Evolutionary conservation across 2,888 invertebrate species (phyloP).

Genomic region (Ophonus ardosiacus): DNA sequence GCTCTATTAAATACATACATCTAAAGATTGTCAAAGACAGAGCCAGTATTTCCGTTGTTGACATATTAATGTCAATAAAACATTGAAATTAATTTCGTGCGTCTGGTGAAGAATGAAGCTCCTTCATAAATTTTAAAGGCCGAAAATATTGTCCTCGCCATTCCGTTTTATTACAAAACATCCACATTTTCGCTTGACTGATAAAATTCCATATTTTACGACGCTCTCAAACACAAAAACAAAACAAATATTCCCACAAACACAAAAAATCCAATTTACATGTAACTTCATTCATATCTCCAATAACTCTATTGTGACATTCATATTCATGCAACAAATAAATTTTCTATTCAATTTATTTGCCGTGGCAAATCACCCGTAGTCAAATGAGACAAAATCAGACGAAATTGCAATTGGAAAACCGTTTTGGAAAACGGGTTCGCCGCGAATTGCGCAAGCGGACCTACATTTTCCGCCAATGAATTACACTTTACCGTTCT

Average conservation of each 20-base stretch:
- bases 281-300: conserved; percentile 24
- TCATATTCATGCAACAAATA: conserved; percentile 45
- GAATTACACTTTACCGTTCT: not conserved
- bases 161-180: not conserved
- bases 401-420: conserved; percentile 36
- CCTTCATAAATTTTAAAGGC: not conserved
- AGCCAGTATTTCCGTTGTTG: too few relatives aligned
- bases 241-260: conserved; percentile 41
- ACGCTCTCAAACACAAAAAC: conserved; percentile 25
- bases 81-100: not conserved
- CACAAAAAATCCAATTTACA: conserved; percentile 37
- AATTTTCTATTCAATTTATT: conserved; percentile 51
- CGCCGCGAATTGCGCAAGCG: not conserved
- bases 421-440: not conserved
- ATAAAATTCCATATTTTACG: conserved; percentile 32
- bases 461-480: not conserved
- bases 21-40: too few relatives aligned
- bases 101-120: not conserved
- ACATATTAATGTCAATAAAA: not conserved
- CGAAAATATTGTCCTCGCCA: not conserved
- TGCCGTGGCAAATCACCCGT: conserved; percentile 31
- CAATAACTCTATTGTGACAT: conserved; percentile 40
- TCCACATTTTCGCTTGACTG: conserved; percentile 26
- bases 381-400: conserved; percentile 49
- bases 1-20: too few relatives aligned